These are phyloP conservation scores for Andrena flavipes DNA, from an alignment of 2,888 invertebrate genomes.

Conservation along the genomic window DNA sequence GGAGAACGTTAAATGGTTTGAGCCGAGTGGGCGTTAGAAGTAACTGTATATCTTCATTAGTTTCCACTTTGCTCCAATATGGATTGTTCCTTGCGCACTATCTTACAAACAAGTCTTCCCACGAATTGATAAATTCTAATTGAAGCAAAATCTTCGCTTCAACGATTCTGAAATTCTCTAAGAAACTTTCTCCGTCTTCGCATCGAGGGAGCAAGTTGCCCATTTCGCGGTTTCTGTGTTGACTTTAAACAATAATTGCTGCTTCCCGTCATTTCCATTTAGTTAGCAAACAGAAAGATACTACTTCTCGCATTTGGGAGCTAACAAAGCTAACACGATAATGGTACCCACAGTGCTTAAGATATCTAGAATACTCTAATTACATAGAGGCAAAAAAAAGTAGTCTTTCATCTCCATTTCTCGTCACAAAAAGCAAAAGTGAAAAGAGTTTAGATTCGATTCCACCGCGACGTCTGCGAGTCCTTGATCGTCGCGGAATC, in stretches of 20 bases:
- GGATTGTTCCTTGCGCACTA: not conserved
- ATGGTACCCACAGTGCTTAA: too few relatives aligned
- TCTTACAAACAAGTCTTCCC: not conserved
- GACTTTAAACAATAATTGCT: too few relatives aligned
- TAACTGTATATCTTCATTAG: conserved; percentile 6
- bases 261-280: too few relatives aligned
- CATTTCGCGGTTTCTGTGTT: too few relatives aligned
- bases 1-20: not conserved
- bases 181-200: not conserved
- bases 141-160: not conserved
- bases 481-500: conserved; percentile 3
- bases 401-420: too few relatives aligned
- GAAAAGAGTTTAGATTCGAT: too few relatives aligned
- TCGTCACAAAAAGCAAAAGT: too few relatives aligned
- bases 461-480: not conserved
- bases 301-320: too few relatives aligned
- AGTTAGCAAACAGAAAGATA: too few relatives aligned
- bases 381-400: too few relatives aligned
- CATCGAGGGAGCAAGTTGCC: not conserved
- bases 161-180: not conserved
- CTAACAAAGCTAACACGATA: too few relatives aligned
- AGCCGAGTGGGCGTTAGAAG: not conserved
- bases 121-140: not conserved
- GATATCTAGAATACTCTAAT: too few relatives aligned
- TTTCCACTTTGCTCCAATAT: not conserved